Evolutionary conservation across 2,888 invertebrate genomes (phyloP).

Genomic region (Clanis bilineata): DNA sequence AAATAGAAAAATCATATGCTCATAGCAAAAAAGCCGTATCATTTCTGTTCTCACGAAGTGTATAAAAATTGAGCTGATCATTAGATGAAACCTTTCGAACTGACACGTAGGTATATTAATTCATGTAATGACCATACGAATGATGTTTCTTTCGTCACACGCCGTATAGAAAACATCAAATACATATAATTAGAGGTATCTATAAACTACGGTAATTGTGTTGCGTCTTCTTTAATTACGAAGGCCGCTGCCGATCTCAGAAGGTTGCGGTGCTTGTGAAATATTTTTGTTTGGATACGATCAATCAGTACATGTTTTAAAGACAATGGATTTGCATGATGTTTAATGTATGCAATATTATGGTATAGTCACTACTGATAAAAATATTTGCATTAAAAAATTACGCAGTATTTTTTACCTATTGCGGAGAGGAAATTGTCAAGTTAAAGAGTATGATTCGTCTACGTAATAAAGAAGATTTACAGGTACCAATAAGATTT

Average conservation of each 20-base stretch:
- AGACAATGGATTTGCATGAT: background rate
- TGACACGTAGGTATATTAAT: slow-evolving; percentile 81
- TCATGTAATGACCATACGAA: slow-evolving; percentile 76
- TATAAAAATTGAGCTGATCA: slow-evolving; percentile 73
- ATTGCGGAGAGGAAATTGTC: too few species aligned
- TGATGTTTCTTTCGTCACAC: slow-evolving; percentile 77
- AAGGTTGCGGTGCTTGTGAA: slow-evolving; percentile 49
- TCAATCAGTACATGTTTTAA: slow-evolving; percentile 9
- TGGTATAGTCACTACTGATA: background rate
- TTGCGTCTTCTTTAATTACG: slow-evolving; percentile 77
- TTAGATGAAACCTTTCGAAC: slow-evolving; percentile 75
- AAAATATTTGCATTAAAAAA: too few species aligned
- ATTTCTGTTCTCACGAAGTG: slow-evolving; percentile 76
- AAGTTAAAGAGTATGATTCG: too few species aligned
- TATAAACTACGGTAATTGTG: slow-evolving; percentile 80
- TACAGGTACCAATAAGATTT: too few species aligned
- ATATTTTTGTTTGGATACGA: slow-evolving; percentile 18
- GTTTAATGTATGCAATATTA: background rate
- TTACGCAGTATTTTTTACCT: too few species aligned
- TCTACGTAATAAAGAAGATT: too few species aligned
- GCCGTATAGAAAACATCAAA: slow-evolving; percentile 78
- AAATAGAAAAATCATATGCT: slow-evolving; percentile 18
- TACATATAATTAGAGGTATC: slow-evolving; percentile 78
- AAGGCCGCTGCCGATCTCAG: slow-evolving; percentile 53
- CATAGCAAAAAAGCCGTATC: slow-evolving; percentile 63